Percentiles rank a stretch among this genome's conserved stretches.
Evolutionary conservation across 2,113 vertebrate genomes (phyloP).

Genomic region (Xenopus tropicalis): UCB_Xtro_10.0 CM004445.2:10698001-10698500

Average conservation of each 20-base stretch:
- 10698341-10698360: constrained; percentile 1
- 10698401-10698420: too few species aligned
- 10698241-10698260: constrained; percentile 23
- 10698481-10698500: too few species aligned
- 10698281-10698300: constrained; percentile 17
- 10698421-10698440: too few species aligned
- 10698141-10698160: not conserved
- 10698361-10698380: not conserved
- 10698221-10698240: constrained; percentile 28
- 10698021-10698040: constrained; percentile 33
- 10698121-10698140: constrained; percentile 1
- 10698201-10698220: constrained; percentile 12
- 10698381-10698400: too few species aligned
- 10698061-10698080: constrained; percentile 22
- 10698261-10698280: constrained; percentile 32
- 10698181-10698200: constrained; percentile 26
- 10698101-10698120: not conserved
- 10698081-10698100: not conserved
- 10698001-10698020: constrained; percentile 27
- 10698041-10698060: constrained; percentile 26
- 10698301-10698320: not conserved
- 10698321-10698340: constrained; percentile 2
- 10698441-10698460: too few species aligned
- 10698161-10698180: not conserved
- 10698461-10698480: too few species aligned